phyloP scores from a whole-genome alignment of 1,140 invertebrate genomes.

The Leptinotarsa undecemlineata region DNA sequence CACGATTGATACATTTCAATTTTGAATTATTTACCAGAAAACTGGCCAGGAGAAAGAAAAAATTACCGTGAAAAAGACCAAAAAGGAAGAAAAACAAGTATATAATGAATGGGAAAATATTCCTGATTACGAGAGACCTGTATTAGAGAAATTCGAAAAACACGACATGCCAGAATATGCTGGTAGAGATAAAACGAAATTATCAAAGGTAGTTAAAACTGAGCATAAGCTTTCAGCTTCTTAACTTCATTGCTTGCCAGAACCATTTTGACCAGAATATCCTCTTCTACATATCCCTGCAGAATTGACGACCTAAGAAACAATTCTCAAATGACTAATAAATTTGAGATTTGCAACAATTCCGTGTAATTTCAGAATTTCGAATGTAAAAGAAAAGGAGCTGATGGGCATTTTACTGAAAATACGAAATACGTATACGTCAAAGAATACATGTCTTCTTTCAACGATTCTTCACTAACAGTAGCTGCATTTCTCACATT shows the following conservation, averaged over 20 bases:
- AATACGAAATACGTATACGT: no score
- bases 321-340: no score
- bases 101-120: constrained; percentile 74
- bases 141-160: constrained; percentile 68
- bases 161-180: constrained; percentile 49
- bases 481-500: no score
- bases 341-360: no score
- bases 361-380: no score
- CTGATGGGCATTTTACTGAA: no score
- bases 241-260: neutral
- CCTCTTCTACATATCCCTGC: no score
- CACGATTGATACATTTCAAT: neutral
- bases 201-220: constrained; percentile 49
- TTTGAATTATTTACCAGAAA: constrained; percentile 40
- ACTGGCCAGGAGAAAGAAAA: constrained; percentile 56
- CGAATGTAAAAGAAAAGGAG: no score
- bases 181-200: constrained; percentile 53
- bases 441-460: no score
- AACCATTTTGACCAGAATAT: neutral
- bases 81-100: constrained; percentile 58
- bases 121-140: constrained; percentile 70
- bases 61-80: constrained; percentile 44
- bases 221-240: neutral
- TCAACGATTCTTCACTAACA: no score
- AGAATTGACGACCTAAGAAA: no score